A percentile compares a stretch with the other conserved stretches of the same genome.
Evolutionary conservation across 1,140 invertebrate species (phyloP).

Genomic region (Nomia melanderi): DNA sequence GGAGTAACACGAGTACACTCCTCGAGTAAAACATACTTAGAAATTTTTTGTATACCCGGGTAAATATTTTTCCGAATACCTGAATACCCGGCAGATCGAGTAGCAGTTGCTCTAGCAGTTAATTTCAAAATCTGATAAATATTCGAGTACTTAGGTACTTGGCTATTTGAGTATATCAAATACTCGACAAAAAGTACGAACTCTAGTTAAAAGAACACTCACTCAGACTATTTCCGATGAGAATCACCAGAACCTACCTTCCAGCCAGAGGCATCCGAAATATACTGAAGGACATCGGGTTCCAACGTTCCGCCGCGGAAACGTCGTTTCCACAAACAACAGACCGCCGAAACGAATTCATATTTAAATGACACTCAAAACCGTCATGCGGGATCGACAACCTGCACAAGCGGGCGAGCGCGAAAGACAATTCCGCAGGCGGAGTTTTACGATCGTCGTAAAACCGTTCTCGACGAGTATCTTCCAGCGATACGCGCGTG

Average conservation of each 20-base stretch:
- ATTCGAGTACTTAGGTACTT: too few relatives aligned
- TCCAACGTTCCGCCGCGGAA: background rate
- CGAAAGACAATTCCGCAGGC: background rate
- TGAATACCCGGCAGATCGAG: too few relatives aligned
- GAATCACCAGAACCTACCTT: background rate
- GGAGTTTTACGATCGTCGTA: background rate
- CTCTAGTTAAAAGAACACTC: too few relatives aligned
- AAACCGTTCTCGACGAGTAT: background rate
- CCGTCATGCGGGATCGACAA: background rate
- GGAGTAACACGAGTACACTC: too few relatives aligned
- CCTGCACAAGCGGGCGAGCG: background rate
- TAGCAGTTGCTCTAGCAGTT: too few relatives aligned
- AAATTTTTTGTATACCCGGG: too few relatives aligned
- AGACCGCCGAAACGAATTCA: background rate
- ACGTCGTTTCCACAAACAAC: background rate
- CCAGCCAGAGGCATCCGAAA: background rate
- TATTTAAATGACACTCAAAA: background rate
- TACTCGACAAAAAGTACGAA: too few relatives aligned
- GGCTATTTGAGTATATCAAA: too few relatives aligned
- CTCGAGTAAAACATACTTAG: too few relatives aligned
- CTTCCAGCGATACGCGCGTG: background rate
- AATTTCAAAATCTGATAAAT: too few relatives aligned
- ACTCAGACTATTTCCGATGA: slow-evolving; percentile 9
- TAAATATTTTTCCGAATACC: too few relatives aligned
- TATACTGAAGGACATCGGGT: background rate